Evolutionary conservation across 2,113 vertebrate genomes (phyloP), one percentile per base, ranked within the genome.

Genomic region (Panthera tigris): DNA sequence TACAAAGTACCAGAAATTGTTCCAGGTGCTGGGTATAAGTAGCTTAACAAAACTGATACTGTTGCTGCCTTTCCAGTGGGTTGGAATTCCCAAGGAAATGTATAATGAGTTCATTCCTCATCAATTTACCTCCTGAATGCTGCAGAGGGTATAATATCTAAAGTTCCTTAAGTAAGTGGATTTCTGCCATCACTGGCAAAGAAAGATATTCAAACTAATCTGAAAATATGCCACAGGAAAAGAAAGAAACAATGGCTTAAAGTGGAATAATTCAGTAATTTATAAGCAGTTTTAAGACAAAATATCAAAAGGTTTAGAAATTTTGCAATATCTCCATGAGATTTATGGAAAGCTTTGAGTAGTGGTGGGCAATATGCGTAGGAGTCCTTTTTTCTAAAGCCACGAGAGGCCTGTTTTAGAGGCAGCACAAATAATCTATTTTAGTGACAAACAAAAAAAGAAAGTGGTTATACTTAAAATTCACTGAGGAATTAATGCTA

Each of bases 401-500:
- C 33, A 31, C 1, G 1, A 81, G 25, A 76, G 19, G 27, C 18
- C 33, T 82, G 29, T 57, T 78, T 61, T 29, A 85, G 21, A 89
- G 48, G 63, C 31, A 86, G 45, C n/a, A 89, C 12, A 76, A 89
- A 69, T 85, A 74, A 63, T 69, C 29, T 85, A 86, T 74, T 66
- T 36, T 5, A 61, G 9, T 95, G 27, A 79, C 79, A 94, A 91
- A 31, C 1, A 83, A 14, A 33, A 92, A 57, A 78, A 12, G 55
- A 86, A 65, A 95, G 79, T 71, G 4, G 16, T 52, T 83, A 65
- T 66, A 90, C 48, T 97, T 91, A 96, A 96, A 91, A 83, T 66
- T 92, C 48, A 74, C 25, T 69, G 76, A 84, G 45, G 66, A 91
- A 91, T 95, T 76, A 86, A 96, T 68, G 94, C 57, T 96, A 96